These are phyloP conservation scores for Ornithoptera alexandrae DNA, from an alignment of 2,888 invertebrate species.

Conservation along the genomic window DNA sequence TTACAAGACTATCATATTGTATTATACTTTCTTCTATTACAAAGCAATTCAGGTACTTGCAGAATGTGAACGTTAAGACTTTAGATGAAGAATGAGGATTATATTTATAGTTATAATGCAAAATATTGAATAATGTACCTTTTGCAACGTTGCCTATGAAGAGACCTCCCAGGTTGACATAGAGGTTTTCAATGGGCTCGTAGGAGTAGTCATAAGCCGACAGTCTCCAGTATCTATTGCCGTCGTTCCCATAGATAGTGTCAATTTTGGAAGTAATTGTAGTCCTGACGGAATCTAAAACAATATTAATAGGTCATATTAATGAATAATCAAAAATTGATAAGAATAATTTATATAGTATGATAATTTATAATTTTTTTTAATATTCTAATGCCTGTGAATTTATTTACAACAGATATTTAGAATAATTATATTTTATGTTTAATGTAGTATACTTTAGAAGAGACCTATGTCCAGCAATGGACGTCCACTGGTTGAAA, in stretches of 20 bases:
- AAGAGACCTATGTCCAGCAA: no score
- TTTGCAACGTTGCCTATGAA: slow-evolving; percentile 10
- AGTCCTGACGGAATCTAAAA: slow-evolving; percentile 17
- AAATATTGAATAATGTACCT: not conserved
- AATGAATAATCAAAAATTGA: not conserved
- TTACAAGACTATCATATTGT: no score
- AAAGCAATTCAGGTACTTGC: no score
- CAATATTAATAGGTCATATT: not conserved
- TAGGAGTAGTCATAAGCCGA: slow-evolving; percentile 3
- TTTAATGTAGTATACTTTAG: no score
- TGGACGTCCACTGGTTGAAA: no score
- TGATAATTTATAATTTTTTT: not conserved
- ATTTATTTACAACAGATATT: no score
- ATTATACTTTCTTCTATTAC: no score
- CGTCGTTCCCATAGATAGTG: slow-evolving; percentile 4
- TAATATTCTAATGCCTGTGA: no score
- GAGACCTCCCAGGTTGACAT: slow-evolving; percentile 4
- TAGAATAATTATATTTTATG: no score
- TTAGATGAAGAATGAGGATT: no score
- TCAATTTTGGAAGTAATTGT: slow-evolving; percentile 12
- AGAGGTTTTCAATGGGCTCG: slow-evolving; percentile 10
- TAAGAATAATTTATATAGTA: not conserved
- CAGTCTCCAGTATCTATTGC: slow-evolving; percentile 11
- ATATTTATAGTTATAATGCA: not conserved
- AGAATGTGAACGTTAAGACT: no score